Evolutionary conservation across 1,140 invertebrate genomes (phyloP).

Genomic region (Pinna nobilis): DNA sequence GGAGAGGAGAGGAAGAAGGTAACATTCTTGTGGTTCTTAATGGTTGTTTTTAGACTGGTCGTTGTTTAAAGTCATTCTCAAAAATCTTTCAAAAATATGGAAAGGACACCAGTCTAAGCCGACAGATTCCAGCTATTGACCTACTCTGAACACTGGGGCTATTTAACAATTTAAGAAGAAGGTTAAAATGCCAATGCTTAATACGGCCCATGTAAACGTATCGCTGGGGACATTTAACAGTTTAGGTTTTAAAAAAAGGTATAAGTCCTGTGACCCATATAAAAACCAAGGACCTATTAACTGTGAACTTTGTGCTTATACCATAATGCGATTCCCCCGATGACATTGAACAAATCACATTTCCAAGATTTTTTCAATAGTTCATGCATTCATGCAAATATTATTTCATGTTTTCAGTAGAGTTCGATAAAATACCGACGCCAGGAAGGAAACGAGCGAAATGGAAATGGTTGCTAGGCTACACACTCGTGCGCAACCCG

Average conservation of each 20-base stretch:
- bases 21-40: too few relatives aligned
- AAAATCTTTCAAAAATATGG: neutral
- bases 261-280: neutral
- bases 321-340: neutral
- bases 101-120: neutral
- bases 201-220: too few relatives aligned
- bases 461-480: slow-evolving; percentile 31
- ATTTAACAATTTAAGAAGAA: too few relatives aligned
- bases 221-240: too few relatives aligned
- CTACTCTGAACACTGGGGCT: neutral
- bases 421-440: neutral
- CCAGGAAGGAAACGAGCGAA: neutral
- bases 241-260: too few relatives aligned
- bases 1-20: neutral
- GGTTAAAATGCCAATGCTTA: too few relatives aligned
- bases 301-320: neutral
- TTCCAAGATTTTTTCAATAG: neutral
- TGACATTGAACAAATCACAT: neutral
- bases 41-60: neutral
- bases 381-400: neutral
- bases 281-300: too few relatives aligned
- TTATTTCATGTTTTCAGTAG: neutral
- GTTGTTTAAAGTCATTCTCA: neutral
- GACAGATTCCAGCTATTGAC: neutral
- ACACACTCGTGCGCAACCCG: slow-evolving; percentile 27